Percentiles rank a stretch among this genome's conserved stretches.
Conservation (phyloP, 2,888 invertebrate genomes). For the Brachyptera risi region DNA sequence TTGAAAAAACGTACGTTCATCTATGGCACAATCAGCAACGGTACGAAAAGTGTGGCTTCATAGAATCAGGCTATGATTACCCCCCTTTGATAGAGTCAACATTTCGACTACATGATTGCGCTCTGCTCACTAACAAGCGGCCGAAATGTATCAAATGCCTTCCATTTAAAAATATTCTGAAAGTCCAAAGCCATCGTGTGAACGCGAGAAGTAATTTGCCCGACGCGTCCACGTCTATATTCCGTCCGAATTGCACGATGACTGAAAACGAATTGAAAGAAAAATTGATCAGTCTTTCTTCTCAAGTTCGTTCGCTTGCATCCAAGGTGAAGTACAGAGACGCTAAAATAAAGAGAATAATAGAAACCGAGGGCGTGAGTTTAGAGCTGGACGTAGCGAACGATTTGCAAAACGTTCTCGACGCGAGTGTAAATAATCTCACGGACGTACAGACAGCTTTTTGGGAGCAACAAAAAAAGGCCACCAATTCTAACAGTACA, state of each 20-base stretch:
- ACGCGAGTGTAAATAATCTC: not conserved
- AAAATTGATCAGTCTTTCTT: not conserved
- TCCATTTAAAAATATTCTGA: not conserved
- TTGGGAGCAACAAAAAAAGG: constrained; percentile 7
- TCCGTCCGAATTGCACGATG: not conserved
- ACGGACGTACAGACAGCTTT: not conserved
- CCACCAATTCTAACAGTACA: not conserved
- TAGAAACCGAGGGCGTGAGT: not conserved
- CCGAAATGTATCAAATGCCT: not conserved
- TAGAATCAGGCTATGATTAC: not conserved
- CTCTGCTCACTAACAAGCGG: not conserved
- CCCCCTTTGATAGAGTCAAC: not conserved
- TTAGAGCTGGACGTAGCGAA: not conserved
- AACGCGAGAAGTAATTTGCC: not conserved
- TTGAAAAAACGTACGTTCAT: not conserved
- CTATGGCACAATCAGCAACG: not conserved
- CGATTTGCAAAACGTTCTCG: not conserved
- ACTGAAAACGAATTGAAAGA: not conserved
- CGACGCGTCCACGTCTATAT: not conserved
- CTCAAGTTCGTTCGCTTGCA: not conserved
- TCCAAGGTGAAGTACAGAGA: not conserved
- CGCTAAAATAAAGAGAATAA: not conserved
- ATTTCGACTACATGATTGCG: not conserved
- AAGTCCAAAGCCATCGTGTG: not conserved
- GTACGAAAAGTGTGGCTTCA: not conserved